phyloP scores from a whole-genome alignment of 2,113 vertebrate genomes.

The Triplophysa siluroides region DNA sequence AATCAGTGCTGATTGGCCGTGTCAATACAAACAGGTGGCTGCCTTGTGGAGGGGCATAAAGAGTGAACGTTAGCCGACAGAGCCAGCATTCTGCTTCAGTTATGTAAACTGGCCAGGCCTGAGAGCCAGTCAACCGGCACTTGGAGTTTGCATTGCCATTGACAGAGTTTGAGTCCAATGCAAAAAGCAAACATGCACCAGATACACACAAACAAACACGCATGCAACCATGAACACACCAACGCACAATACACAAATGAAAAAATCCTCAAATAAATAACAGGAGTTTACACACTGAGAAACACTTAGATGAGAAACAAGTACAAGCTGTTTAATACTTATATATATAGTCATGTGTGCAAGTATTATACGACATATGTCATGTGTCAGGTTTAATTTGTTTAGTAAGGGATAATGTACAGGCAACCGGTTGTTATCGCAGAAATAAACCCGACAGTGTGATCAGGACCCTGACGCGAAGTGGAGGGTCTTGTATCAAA shows the following conservation, averaged over 20 bases:
- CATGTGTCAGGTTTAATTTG: too few species aligned
- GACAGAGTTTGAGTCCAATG: neutral
- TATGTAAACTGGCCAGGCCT: slow-evolving; percentile 76
- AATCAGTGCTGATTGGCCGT: neutral
- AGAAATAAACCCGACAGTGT: too few species aligned
- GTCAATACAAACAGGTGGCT: slow-evolving; percentile 40
- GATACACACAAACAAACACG: slow-evolving; percentile 23
- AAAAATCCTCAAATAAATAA: neutral
- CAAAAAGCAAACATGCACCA: slow-evolving; percentile 35
- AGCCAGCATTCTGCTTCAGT: slow-evolving; percentile 71
- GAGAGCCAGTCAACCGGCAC: slow-evolving; percentile 73
- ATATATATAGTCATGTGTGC: neutral
- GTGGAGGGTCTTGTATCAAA: too few species aligned
- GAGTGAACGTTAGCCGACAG: slow-evolving; percentile 72
- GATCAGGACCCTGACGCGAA: too few species aligned
- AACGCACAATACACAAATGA: slow-evolving; percentile 4
- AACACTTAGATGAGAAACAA: neutral
- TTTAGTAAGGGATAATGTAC: too few species aligned
- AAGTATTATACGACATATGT: too few species aligned
- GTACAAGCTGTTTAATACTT: neutral
- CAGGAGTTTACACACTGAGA: neutral
- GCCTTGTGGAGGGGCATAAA: slow-evolving; percentile 7
- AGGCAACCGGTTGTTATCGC: too few species aligned
- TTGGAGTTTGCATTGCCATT: slow-evolving; percentile 71
- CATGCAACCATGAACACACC: slow-evolving; percentile 12